Percentiles rank a stretch among this genome's conserved stretches.
Conservation (phyloP, 2,888 invertebrate species). For the Stenurella melanura region DNA sequence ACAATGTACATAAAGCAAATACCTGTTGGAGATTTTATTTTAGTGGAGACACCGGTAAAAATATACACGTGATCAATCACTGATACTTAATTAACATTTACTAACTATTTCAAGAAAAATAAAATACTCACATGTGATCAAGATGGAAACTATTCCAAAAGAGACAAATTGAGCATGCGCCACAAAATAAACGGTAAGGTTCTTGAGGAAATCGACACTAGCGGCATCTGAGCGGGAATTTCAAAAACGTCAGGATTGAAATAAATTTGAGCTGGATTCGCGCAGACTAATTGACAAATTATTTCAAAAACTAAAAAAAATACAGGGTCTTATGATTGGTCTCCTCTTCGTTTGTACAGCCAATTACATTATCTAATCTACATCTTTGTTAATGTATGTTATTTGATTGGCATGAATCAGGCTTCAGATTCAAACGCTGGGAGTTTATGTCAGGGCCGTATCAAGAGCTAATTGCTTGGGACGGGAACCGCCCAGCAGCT, state of each 20-base stretch:
- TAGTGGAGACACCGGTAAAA: constrained; percentile 45
- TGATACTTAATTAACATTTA: constrained; percentile 72
- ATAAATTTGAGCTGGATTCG: not conserved
- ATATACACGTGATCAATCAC: constrained; percentile 32
- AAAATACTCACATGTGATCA: constrained; percentile 91
- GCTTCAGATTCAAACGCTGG: too few species aligned
- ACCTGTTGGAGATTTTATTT: constrained; percentile 45
- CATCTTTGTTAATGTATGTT: too few species aligned
- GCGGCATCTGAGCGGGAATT: constrained; percentile 60
- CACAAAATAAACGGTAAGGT: constrained; percentile 59
- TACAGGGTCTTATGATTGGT: too few species aligned
- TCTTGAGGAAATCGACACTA: constrained; percentile 54
- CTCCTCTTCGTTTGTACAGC: too few species aligned
- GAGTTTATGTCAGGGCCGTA: too few species aligned
- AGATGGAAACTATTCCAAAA: constrained; percentile 92
- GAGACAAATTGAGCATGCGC: constrained; percentile 85
- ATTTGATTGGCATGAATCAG: too few species aligned
- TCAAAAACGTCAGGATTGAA: constrained; percentile 46
- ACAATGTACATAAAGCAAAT: constrained; percentile 44
- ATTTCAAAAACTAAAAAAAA: too few species aligned
- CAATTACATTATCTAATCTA: too few species aligned
- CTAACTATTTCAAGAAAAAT: constrained; percentile 72
- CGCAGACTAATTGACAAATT: too few species aligned
- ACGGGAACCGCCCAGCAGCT: too few species aligned
- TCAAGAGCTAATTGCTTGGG: too few species aligned